Conservation (phyloP, 2,113 vertebrate species). For the Sylvilagus bachmani region DNA sequence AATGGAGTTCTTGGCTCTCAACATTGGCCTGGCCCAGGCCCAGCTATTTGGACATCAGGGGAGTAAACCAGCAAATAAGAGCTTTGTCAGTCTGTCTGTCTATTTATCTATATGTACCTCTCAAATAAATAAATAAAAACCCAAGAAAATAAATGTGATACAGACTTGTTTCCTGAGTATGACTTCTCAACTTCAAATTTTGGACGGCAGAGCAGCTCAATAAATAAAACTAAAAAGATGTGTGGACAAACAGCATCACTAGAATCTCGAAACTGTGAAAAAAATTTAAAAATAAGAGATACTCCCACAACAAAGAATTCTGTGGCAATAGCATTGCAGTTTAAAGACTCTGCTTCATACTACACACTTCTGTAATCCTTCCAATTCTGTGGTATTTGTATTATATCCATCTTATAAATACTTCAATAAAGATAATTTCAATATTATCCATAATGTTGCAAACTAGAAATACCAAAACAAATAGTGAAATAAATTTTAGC, state of each 20-base stretch:
- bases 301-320: neutral
- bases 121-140: neutral
- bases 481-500: conserved; percentile 2
- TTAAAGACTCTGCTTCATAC: neutral
- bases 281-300: neutral
- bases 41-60: no score
- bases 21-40: no score
- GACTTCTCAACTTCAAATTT: neutral
- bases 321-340: no score
- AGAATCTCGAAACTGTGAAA: neutral
- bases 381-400: neutral
- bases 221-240: neutral
- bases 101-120: no score
- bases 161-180: neutral
- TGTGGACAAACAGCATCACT: neutral
- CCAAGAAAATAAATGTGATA: conserved; percentile 22
- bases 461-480: neutral
- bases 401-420: neutral
- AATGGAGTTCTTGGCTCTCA: no score
- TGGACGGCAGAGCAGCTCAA: neutral
- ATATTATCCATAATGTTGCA: conserved; percentile 6
- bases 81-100: no score
- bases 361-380: neutral
- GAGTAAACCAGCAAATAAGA: no score
- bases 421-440: neutral